Evolutionary conservation across 2,797 vertebrate species (phyloP).

Genomic region (Calcarius lapponicus): DNA sequence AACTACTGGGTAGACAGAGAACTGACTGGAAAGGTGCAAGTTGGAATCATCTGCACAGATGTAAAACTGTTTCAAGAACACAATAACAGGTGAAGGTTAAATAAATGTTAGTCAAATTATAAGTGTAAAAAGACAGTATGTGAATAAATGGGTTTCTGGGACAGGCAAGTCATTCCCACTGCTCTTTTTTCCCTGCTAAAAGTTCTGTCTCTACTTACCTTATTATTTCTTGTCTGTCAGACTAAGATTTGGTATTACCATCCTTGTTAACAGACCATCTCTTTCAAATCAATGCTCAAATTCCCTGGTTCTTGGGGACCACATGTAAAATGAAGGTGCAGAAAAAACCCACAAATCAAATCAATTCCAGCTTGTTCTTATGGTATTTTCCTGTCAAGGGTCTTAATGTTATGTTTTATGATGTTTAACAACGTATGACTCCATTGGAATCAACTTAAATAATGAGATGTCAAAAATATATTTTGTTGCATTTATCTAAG

Average conservation of each 20-base stretch:
- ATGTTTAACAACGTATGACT: background rate
- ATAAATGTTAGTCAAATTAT: background rate
- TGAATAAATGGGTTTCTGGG: background rate
- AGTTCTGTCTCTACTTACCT: background rate
- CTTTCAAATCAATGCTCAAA: background rate
- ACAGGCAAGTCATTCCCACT: background rate
- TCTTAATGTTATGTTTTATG: background rate
- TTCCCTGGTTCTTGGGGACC: background rate
- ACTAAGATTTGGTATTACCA: background rate
- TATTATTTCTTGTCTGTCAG: background rate
- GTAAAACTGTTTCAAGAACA: background rate
- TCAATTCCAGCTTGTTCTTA: background rate
- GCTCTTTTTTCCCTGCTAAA: background rate
- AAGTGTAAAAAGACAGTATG: background rate
- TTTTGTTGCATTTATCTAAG: constrained; percentile 75
- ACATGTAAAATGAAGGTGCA: background rate
- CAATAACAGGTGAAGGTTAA: background rate
- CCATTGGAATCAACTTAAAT: constrained; percentile 51
- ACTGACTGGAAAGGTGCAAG: background rate
- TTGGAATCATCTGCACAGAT: background rate
- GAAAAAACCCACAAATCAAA: background rate
- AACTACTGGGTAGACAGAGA: background rate
- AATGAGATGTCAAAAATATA: constrained; percentile 59
- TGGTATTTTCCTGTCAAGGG: background rate
- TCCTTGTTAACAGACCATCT: background rate